Percentiles rank a stretch among this genome's conserved stretches.
Conservation (phyloP, 2,888 invertebrate species). For the Ernsta delagoae region DNA sequence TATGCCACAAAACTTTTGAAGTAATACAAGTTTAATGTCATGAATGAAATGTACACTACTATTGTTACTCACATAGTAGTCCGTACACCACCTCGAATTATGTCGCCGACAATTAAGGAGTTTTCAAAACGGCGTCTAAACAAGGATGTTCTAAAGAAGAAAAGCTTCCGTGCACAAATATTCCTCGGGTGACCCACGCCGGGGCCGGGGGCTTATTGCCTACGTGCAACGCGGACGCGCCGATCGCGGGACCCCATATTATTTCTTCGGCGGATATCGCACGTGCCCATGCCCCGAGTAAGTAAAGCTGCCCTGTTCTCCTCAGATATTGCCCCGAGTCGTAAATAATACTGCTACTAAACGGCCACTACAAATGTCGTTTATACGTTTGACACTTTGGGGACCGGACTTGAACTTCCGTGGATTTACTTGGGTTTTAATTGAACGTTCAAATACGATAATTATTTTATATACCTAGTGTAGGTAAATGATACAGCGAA, state of each 20-base stretch:
- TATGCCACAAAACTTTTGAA: no score
- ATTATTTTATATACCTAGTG: neutral
- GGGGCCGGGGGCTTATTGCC: conserved; percentile 1
- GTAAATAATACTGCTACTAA: neutral
- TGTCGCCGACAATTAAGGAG: no score
- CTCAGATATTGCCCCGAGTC: conserved; percentile 1
- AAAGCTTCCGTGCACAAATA: neutral
- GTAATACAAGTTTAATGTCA: no score
- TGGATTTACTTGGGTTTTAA: neutral
- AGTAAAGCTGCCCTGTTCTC: neutral
- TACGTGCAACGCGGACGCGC: conserved; percentile 34
- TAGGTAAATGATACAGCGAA: neutral
- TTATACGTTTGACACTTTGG: neutral
- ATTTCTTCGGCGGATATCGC: neutral
- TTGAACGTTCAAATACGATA: neutral
- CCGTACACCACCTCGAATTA: no score
- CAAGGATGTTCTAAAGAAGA: neutral
- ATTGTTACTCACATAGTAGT: no score
- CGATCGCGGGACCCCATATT: conserved; percentile 27
- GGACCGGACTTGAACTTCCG: neutral
- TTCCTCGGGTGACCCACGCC: neutral
- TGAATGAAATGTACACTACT: no score
- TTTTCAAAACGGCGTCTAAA: neutral
- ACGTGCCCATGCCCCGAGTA: neutral
- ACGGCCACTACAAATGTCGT: conserved; percentile 3